These are phyloP conservation scores for Diplodus puntazzo DNA, from an alignment of 2,797 vertebrate genomes.

Conservation along the genomic window DNA sequence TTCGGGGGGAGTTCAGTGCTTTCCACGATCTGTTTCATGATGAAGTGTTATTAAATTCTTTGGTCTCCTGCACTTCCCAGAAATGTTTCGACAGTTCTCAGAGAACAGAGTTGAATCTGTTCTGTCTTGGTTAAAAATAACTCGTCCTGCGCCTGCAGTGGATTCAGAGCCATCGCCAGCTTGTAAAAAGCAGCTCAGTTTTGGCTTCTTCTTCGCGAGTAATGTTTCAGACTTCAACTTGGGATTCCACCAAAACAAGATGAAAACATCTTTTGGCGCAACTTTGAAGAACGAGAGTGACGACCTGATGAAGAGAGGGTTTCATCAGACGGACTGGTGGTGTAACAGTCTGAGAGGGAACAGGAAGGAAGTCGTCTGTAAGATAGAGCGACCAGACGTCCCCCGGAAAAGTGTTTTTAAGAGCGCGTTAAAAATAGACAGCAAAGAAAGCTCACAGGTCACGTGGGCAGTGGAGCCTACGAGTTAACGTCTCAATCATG, in stretches of 20 bases:
- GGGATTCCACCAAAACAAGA: not conserved
- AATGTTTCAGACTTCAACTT: not conserved
- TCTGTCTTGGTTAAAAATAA: not conserved
- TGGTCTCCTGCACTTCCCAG: not conserved
- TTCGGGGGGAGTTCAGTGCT: not conserved
- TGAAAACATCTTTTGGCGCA: not conserved
- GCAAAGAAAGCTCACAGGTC: no score
- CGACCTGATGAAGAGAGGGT: no score
- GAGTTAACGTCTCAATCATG: no score
- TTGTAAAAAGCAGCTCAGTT: not conserved
- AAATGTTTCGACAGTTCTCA: conserved; percentile 1
- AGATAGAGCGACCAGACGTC: not conserved
- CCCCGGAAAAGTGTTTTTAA: no score
- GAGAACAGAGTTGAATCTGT: not conserved
- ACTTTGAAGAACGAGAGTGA: not conserved
- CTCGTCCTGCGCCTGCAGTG: not conserved
- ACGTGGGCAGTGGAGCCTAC: no score
- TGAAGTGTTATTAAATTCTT: not conserved
- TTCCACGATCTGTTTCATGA: not conserved
- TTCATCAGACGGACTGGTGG: not conserved
- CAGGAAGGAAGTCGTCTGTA: not conserved
- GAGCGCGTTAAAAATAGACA: no score
- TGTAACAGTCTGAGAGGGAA: not conserved
- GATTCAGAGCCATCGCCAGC: not conserved
- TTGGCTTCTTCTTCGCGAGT: not conserved